Evolutionary conservation across 1,140 invertebrate genomes (phyloP).

Genomic region (Drosophila bocki): DNA sequence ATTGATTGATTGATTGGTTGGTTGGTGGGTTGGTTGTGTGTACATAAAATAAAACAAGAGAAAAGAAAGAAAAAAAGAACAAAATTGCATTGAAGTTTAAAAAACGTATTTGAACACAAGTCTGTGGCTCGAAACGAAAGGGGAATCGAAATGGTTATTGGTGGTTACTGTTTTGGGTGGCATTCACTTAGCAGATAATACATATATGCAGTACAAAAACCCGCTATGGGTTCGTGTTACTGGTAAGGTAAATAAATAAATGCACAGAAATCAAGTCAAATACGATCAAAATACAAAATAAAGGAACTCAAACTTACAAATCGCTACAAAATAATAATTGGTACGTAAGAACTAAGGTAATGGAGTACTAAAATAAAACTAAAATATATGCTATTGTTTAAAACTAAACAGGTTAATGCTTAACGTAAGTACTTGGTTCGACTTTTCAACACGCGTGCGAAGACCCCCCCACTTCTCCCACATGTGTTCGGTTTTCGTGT

Average conservation of each 20-base stretch:
- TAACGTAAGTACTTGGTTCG: constrained; percentile 42
- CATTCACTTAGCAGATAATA: constrained; percentile 23
- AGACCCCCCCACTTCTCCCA: constrained; percentile 6
- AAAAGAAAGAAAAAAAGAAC: constrained; percentile 78
- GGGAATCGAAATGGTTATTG: constrained; percentile 28
- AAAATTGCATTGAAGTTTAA: constrained; percentile 73
- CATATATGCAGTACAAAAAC: constrained; percentile 37
- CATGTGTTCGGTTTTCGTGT: constrained; percentile 16
- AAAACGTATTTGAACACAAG: constrained; percentile 62
- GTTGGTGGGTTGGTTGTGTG: constrained; percentile 75
- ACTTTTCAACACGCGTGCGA: constrained; percentile 12
- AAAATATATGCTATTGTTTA: constrained; percentile 39
- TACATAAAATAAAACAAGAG: constrained; percentile 83
- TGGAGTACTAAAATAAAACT: constrained; percentile 28
- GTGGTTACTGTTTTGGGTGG: constrained; percentile 22
- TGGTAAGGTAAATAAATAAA: constrained; percentile 63
- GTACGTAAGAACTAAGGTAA: constrained; percentile 31
- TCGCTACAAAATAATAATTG: constrained; percentile 31
- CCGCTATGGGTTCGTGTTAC: constrained; percentile 7
- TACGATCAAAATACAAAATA: constrained; percentile 44
- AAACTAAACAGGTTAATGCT: constrained; percentile 49
- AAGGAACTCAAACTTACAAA: constrained; percentile 16
- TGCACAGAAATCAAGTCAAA: constrained; percentile 61
- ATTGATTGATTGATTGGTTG: constrained; percentile 59
- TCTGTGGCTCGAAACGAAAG: constrained; percentile 46